Conservation (phyloP, 2,113 vertebrate species). For the Tragelaphus scriptus region DNA sequence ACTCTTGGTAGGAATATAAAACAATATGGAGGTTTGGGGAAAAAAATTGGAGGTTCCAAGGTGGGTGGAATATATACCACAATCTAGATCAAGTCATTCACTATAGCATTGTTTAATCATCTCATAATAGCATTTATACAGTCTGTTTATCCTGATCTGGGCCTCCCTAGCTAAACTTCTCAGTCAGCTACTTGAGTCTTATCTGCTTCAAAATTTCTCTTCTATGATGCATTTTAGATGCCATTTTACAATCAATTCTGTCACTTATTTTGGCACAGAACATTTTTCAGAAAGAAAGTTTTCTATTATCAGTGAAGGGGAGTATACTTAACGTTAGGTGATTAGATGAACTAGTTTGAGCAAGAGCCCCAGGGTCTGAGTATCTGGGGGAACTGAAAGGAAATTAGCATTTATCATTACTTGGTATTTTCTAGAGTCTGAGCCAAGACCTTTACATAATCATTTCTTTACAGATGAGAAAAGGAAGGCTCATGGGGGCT, state of each 20-base stretch:
- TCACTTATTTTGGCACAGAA: neutral
- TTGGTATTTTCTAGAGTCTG: slow-evolving; percentile 25
- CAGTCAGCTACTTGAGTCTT: neutral
- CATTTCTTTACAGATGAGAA: neutral
- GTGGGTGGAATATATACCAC: neutral
- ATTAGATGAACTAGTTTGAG: neutral
- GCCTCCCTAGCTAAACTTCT: neutral
- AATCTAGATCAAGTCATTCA: neutral
- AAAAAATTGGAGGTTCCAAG: neutral
- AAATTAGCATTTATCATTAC: slow-evolving; percentile 38
- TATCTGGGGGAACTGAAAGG: neutral
- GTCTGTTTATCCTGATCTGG: neutral
- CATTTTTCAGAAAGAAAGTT: neutral
- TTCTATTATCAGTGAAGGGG: neutral
- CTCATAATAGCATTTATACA: neutral
- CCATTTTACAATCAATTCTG: neutral
- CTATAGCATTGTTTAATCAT: neutral
- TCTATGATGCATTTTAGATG: neutral
- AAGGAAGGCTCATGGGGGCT: neutral
- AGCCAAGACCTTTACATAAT: neutral
- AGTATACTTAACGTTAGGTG: neutral
- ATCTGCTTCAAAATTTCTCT: neutral
- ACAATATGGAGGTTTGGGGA: neutral
- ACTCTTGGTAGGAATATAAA: neutral
- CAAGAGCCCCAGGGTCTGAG: neutral